Base-by-base conservation (phyloP, 2,888 invertebrate genomes). In the Abscondita cerata region DNA sequence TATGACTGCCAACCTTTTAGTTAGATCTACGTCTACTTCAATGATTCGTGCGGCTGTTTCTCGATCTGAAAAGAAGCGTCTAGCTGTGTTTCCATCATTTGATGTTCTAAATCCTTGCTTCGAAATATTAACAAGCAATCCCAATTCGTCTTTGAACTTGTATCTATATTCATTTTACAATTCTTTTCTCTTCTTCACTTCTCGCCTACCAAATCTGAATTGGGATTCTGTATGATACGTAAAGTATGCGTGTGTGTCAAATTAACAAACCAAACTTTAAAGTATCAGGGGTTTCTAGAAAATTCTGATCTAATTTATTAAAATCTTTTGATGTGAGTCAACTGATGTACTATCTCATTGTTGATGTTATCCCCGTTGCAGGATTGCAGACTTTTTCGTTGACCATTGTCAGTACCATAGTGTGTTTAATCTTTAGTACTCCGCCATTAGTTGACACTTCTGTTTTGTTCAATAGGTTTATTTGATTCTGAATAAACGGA, bases 311-410 rank as follows among this genome's bases (percentile, higher is more conserved):
- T 31, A 73, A 52, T 59, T 65, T 41, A 72, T 76, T 77, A 55
- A 76, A 76, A 38, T 73, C 68, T 66, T 73, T 76, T 5, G 75
- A 74, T 25, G 76, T 78, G 40, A 62, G 60, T 13, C 71, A 70
- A 57, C 75, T 74, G 19, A 77, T 72, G 54, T 75, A 76, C 54
- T 76, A 79, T 31, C 67, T 70, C 70, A 68, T 71, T 9, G 73
- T 71, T 11, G 72, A 76, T 41, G 58, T 59, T 11, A 73, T 76
- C 25, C 71, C 64, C 15, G 74, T 72, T 2, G 70, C 70, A 40
- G 75, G 74, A 68, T 77, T 76, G 52, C 71, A 75, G 0, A 77
- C 72, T 61, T 77, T 78, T 4, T 66, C 75, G 57, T 75, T 75
- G 11, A 76, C 66, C 74, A 75, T 75, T n/a, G 74, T 73, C 5